Percentiles rank a stretch among this genome's conserved stretches.
Evolutionary conservation across 2,113 vertebrate genomes (phyloP).

Genomic region (Chaetops frenatus): DNA sequence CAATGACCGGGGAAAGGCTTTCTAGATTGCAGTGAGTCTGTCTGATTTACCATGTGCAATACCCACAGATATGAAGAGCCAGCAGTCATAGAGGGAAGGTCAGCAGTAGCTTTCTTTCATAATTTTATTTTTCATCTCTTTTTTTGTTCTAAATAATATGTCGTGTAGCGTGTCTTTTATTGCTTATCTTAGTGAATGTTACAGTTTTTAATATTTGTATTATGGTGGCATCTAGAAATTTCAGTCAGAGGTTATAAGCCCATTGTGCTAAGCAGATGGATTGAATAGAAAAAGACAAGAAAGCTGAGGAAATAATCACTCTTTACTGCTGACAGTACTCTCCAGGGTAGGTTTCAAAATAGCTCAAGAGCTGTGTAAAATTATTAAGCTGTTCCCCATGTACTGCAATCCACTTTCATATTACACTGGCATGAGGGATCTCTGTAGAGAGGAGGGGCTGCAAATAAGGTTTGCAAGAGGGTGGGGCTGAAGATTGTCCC

Average conservation of each 20-base stretch:
- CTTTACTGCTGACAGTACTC: slow-evolving; percentile 27
- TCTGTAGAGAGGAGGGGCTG: not conserved
- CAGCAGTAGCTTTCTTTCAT: slow-evolving; percentile 5
- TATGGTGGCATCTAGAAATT: not conserved
- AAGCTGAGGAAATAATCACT: slow-evolving; percentile 46
- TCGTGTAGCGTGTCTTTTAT: not conserved
- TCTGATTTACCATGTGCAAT: slow-evolving; percentile 19
- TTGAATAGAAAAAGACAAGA: slow-evolving; percentile 25
- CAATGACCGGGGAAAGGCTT: not conserved
- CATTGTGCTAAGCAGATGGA: slow-evolving; percentile 8
- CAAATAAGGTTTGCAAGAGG: not conserved
- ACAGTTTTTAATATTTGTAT: not conserved
- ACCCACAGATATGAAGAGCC: slow-evolving; percentile 14
- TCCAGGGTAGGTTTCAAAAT: slow-evolving; percentile 55
- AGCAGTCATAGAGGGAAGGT: slow-evolving; percentile 22
- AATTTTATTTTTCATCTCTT: not conserved
- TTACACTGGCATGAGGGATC: not conserved
- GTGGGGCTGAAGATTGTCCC: not conserved
- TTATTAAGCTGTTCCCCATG: slow-evolving; percentile 44
- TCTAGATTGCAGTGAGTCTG: slow-evolving; percentile 18
- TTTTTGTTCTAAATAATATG: not conserved
- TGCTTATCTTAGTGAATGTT: not conserved
- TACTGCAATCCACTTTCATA: slow-evolving; percentile 14
- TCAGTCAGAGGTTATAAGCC: not conserved
- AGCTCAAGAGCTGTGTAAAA: slow-evolving; percentile 51